Conservation (phyloP, 1,140 invertebrate species). For the Drosophila grimshawi region DNA sequence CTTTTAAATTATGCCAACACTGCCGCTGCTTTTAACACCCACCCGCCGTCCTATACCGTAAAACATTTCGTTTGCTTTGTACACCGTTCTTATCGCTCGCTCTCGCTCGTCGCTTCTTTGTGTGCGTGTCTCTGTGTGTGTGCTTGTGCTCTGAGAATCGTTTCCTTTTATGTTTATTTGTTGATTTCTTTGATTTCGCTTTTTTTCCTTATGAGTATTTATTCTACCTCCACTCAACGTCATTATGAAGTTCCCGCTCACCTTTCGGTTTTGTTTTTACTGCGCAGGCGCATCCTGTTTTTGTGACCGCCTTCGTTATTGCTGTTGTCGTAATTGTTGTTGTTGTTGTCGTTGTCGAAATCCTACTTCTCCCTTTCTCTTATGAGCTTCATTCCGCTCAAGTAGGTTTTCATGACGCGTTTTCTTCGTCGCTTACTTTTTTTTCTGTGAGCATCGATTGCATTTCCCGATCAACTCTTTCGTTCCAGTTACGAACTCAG, state of each 20-base stretch:
- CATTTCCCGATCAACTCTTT: constrained; percentile 60
- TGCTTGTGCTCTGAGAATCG: constrained; percentile 57
- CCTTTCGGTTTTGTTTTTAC: constrained; percentile 63
- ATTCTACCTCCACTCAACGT: constrained; percentile 36
- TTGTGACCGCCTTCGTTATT: constrained; percentile 62
- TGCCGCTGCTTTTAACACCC: not conserved
- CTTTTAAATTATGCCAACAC: not conserved
- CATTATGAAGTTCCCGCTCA: constrained; percentile 75
- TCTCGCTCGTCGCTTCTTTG: constrained; percentile 62
- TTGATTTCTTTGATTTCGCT: constrained; percentile 80
- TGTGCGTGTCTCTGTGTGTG: constrained; percentile 36
- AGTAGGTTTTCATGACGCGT: constrained; percentile 60
- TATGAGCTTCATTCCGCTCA: constrained; percentile 13
- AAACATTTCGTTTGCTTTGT: constrained; percentile 51
- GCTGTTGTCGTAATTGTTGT: not conserved
- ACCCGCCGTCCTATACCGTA: constrained; percentile 13
- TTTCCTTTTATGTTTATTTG: constrained; percentile 81
- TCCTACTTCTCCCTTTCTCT: constrained; percentile 48
- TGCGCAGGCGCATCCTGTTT: constrained; percentile 76
- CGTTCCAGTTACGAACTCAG: constrained; percentile 54
- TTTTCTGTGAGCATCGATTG: constrained; percentile 12
- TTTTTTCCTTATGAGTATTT: constrained; percentile 54
- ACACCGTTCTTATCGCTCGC: constrained; percentile 52
- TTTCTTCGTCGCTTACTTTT: constrained; percentile 4
- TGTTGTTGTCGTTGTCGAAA: constrained; percentile 10